Percentiles rank a stretch among this genome's conserved stretches.
Conservation (phyloP, 2,888 invertebrate genomes). For the Dendrolimus houi region DNA sequence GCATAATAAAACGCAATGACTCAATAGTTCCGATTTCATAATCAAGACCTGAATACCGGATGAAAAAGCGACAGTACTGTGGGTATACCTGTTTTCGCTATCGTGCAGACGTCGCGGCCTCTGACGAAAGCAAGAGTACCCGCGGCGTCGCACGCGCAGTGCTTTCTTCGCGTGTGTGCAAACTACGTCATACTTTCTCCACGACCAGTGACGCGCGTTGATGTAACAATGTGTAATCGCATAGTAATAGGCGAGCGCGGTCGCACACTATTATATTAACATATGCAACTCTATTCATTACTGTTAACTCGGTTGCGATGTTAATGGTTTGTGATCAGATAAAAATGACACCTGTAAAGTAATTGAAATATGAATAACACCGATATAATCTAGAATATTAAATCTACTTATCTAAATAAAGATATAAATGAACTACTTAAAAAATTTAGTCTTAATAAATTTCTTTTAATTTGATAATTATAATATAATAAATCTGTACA, state of each 20-base stretch:
- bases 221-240: slow-evolving; percentile 54
- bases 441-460: no score
- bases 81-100: slow-evolving; percentile 63
- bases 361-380: no score
- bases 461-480: no score
- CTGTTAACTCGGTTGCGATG: no score
- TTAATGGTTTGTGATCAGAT: no score
- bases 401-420: no score
- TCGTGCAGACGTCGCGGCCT: slow-evolving; percentile 64
- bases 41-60: slow-evolving; percentile 63
- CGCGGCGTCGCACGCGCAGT: slow-evolving; percentile 59
- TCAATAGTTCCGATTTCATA: slow-evolving; percentile 65
- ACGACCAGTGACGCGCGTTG: slow-evolving; percentile 52
- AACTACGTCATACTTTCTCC: slow-evolving; percentile 69
- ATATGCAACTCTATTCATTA: not conserved
- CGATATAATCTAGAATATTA: no score
- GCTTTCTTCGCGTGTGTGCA: slow-evolving; percentile 66
- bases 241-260: slow-evolving; percentile 27
- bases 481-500: no score
- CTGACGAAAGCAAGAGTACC: slow-evolving; percentile 64
- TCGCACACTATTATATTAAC: slow-evolving; percentile 3
- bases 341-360: no score
- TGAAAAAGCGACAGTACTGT: slow-evolving; percentile 56
- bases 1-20: slow-evolving; percentile 42
- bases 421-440: no score